Conservation (phyloP, 2,888 invertebrate species). For the Hemithea aestivaria region DNA sequence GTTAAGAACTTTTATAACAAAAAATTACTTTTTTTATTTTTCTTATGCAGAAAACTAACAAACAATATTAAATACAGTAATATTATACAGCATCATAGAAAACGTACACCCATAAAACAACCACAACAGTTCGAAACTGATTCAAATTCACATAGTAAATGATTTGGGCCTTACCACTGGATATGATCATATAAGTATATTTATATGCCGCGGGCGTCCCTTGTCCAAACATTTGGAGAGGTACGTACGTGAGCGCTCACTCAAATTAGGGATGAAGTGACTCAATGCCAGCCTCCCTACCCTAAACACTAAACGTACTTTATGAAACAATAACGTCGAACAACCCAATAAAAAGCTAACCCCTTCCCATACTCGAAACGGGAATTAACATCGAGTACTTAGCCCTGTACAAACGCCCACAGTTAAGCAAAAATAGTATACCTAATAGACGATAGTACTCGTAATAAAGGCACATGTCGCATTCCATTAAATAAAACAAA, state of each 20-base stretch:
- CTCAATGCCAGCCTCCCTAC: conserved; percentile 28
- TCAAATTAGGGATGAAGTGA: conserved; percentile 54
- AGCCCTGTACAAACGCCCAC: conserved; percentile 5
- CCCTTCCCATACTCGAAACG: conserved; percentile 7
- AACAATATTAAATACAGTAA: too few species aligned
- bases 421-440: conserved; percentile 8
- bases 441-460: too few species aligned
- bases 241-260: conserved; percentile 51
- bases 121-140: too few species aligned
- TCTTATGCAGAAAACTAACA: too few species aligned
- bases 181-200: conserved; percentile 10
- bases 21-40: too few species aligned
- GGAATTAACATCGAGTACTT: conserved; percentile 13
- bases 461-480: too few species aligned
- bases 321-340: conserved; percentile 10
- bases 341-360: conserved; percentile 13
- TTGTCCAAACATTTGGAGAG: conserved; percentile 51
- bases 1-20: too few species aligned
- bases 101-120: too few species aligned
- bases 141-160: conserved; percentile 11
- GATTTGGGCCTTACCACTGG: conserved; percentile 16
- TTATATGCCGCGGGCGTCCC: conserved; percentile 29
- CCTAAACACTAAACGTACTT: conserved; percentile 12
- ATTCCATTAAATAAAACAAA: too few species aligned
- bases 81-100: too few species aligned